These are phyloP conservation scores for Mycetomoellerius zeteki DNA, from an alignment of 1,140 invertebrate species.

Conservation along the genomic window DNA sequence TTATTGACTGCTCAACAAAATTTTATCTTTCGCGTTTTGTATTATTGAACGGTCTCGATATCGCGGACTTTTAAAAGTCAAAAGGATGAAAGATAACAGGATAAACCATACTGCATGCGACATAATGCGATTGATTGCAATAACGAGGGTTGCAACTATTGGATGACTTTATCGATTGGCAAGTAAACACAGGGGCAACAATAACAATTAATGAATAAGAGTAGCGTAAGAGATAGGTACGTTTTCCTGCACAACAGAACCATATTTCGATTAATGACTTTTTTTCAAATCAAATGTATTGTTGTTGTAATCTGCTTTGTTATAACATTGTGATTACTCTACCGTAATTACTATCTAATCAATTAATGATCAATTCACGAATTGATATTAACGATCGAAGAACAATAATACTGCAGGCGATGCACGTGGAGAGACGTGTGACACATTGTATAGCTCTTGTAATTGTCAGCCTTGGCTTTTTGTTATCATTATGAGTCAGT, in stretches of 20 bases:
- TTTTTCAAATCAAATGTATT: background rate
- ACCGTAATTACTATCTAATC: background rate
- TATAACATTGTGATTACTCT: no score
- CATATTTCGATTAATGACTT: background rate
- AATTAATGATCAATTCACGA: no score
- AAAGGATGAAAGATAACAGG: background rate
- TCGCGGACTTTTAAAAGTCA: background rate
- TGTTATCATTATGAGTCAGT: constrained; percentile 52
- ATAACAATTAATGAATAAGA: background rate
- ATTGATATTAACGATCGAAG: background rate
- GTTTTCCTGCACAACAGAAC: background rate
- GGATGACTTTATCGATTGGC: background rate
- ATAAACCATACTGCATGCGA: background rate
- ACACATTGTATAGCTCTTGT: background rate
- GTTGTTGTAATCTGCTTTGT: background rate
- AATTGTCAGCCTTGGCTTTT: constrained; percentile 29
- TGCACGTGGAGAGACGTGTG: background rate
- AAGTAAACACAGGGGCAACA: no score
- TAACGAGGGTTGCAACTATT: background rate
- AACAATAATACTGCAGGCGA: background rate
- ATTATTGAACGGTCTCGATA: background rate
- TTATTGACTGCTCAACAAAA: background rate
- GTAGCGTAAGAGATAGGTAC: background rate
- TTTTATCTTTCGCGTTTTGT: background rate
- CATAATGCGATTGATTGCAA: background rate